Conservation (phyloP, 1,140 invertebrate genomes). For the Brachystomella parvula region DNA sequence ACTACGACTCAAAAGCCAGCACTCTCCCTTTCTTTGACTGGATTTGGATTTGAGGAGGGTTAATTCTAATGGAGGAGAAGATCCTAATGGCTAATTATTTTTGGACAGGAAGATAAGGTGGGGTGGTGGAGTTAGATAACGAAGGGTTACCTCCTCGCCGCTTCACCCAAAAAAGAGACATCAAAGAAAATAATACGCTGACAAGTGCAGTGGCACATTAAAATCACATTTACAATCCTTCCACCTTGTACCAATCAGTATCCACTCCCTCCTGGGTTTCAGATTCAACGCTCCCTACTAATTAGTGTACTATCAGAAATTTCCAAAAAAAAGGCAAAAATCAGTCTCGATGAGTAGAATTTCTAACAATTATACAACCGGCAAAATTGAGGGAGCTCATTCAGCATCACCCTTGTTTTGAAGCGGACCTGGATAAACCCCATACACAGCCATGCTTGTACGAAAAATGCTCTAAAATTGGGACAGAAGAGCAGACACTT, state of each 20-base stretch:
- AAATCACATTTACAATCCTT: slow-evolving; percentile 17
- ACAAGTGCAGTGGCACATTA: slow-evolving; percentile 21
- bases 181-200: slow-evolving; percentile 21
- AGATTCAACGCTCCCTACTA: too few relatives aligned
- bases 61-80: not conserved
- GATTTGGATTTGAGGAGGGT: not conserved
- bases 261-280: too few relatives aligned
- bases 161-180: slow-evolving; percentile 7
- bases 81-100: not conserved
- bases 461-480: too few relatives aligned
- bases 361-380: too few relatives aligned
- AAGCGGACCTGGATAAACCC: too few relatives aligned
- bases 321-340: not conserved
- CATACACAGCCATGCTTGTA: too few relatives aligned
- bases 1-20: not conserved
- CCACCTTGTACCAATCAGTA: not conserved
- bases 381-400: too few relatives aligned
- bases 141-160: not conserved
- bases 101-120: not conserved
- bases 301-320: too few relatives aligned
- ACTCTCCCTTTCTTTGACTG: not conserved
- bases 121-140: not conserved
- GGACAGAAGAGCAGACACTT: too few relatives aligned
- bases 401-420: too few relatives aligned
- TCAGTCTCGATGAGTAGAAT: too few relatives aligned